phyloP scores from a whole-genome alignment of 1,140 invertebrate genomes.

The Drosophila ogumai region DNA sequence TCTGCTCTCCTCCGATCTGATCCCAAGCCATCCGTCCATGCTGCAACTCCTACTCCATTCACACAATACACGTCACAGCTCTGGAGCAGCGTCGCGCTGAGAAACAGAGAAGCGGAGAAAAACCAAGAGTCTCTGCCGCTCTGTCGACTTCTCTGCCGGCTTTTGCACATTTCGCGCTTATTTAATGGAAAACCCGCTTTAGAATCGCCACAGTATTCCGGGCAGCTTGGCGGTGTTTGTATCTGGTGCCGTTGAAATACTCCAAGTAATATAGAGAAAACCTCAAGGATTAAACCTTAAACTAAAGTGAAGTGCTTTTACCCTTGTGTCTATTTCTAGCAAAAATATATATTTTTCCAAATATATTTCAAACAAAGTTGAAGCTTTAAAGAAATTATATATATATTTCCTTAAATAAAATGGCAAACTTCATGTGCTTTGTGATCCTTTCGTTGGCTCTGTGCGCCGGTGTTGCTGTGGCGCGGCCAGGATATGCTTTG shows the following conservation, averaged over 20 bases:
- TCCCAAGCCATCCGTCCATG: slow-evolving; percentile 39
- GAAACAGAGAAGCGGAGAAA: slow-evolving; percentile 69
- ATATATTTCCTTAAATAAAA: slow-evolving; percentile 51
- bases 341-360: slow-evolving; percentile 20
- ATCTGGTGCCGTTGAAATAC: slow-evolving; percentile 79
- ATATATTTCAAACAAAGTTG: slow-evolving; percentile 24
- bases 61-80: slow-evolving; percentile 29
- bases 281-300: neutral
- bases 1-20: neutral
- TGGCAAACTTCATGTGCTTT: slow-evolving; percentile 78
- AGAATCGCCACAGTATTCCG: slow-evolving; percentile 85
- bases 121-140: slow-evolving; percentile 60
- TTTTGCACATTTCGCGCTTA: slow-evolving; percentile 65
- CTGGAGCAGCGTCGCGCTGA: slow-evolving; percentile 21
- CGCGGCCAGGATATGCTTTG: slow-evolving; percentile 82
- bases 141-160: slow-evolving; percentile 37
- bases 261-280: slow-evolving; percentile 59
- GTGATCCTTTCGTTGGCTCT: slow-evolving; percentile 72
- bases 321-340: slow-evolving; percentile 56
- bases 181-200: slow-evolving; percentile 79
- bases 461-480: slow-evolving; percentile 64
- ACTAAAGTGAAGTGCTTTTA: slow-evolving; percentile 32
- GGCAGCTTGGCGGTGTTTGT: slow-evolving; percentile 80
- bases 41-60: slow-evolving; percentile 71
- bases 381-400: slow-evolving; percentile 30